Evolutionary conservation across 2,888 invertebrate genomes (phyloP).

Genomic region (Pterobdella sp.): DNA sequence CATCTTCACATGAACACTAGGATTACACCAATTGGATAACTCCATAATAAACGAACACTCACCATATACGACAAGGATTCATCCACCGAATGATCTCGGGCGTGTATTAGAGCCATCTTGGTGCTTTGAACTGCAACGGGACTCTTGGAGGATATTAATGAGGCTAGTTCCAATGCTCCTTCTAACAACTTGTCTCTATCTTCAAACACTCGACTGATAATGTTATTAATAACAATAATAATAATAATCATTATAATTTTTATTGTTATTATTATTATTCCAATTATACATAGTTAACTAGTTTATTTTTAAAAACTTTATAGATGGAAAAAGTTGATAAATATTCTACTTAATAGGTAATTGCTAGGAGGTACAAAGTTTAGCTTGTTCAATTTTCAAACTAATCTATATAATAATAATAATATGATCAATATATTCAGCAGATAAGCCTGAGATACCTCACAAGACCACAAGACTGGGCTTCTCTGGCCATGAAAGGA

Average conservation of each 20-base stretch:
- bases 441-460: constrained; percentile 56
- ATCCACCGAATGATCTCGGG: constrained; percentile 71
- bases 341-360: neutral
- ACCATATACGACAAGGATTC: constrained; percentile 35
- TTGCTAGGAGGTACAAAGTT: neutral
- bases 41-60: too few species aligned
- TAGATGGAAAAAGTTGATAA: too few species aligned
- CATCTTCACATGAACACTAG: neutral
- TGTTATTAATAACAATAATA: neutral
- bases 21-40: too few species aligned
- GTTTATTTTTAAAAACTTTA: too few species aligned
- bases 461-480: constrained; percentile 72
- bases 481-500: constrained; percentile 72
- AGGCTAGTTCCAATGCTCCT: constrained; percentile 67
- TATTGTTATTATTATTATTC: neutral
- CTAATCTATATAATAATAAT: too few species aligned
- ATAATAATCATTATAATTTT: neutral
- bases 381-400: too few species aligned
- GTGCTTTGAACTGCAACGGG: constrained; percentile 89
- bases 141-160: constrained; percentile 74
- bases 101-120: constrained; percentile 73
- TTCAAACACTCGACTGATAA: constrained; percentile 53
- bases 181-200: constrained; percentile 65
- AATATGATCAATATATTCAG: too few species aligned
- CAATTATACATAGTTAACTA: neutral